Conservation (phyloP, 2,113 vertebrate species). For the Amia ocellicauda region DNA sequence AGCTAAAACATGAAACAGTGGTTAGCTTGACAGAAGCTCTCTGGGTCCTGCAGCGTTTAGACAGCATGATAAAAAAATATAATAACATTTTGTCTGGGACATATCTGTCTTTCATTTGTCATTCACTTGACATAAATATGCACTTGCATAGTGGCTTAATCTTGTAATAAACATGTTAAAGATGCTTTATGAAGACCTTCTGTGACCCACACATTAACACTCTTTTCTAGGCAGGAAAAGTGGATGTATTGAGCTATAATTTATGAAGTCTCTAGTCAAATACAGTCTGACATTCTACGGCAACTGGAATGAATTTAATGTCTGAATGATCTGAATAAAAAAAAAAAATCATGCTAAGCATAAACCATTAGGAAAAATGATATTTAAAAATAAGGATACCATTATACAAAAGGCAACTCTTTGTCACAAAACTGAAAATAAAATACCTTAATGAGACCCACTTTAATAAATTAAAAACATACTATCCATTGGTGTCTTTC, state of each 20-base stretch:
- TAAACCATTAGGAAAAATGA: too few species aligned
- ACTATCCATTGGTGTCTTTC: too few species aligned
- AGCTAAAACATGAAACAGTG: not conserved
- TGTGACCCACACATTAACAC: constrained; percentile 26
- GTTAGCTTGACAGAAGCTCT: not conserved
- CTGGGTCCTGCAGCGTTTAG: constrained; percentile 7
- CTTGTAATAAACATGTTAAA: constrained; percentile 49
- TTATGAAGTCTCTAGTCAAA: constrained; percentile 19
- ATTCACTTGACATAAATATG: constrained; percentile 55
- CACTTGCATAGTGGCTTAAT: constrained; percentile 33
- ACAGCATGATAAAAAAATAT: constrained; percentile 54
- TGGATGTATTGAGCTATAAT: constrained; percentile 24
- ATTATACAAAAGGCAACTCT: too few species aligned
- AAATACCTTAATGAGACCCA: too few species aligned
- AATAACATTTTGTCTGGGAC: constrained; percentile 41
- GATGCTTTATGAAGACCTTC: constrained; percentile 42
- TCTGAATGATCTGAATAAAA: too few species aligned
- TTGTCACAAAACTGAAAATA: too few species aligned
- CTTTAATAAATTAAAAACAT: too few species aligned
- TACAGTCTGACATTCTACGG: constrained; percentile 5
- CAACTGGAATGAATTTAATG: too few species aligned
- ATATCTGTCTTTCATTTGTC: constrained; percentile 51
- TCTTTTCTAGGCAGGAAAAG: constrained; percentile 6
- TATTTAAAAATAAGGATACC: too few species aligned
- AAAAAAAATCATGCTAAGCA: too few species aligned